Base-by-base conservation (phyloP, 2,888 invertebrate species). In the Acanthacorydalis orientalis region DNA sequence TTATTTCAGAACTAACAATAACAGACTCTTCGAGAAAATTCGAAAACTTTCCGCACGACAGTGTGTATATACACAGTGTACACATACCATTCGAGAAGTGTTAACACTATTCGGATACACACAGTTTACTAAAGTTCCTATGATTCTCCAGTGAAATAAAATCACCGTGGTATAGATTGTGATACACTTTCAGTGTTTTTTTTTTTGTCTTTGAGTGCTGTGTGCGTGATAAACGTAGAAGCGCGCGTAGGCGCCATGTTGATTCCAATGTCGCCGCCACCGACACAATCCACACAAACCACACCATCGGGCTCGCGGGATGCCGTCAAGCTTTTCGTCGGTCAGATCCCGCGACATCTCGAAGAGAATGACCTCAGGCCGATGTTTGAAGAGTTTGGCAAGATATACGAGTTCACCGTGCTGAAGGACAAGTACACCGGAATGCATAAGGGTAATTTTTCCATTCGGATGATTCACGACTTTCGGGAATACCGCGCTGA, bases 381-480 rank as follows among this genome's bases (percentile, higher is more conserved):
- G 34, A 82, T 92, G 75, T 90, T 92, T 64, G 90, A 91, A 65
- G 83, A 88, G 66, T 92, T 87, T 59, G 91, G 92, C 48, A 86
- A 86, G 66, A 91, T 92, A 62, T 90, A 89, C 68, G 92, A 93
- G 74, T 82, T 93, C 61, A 89, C 90, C 52, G 86, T 93, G 50
- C 79, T 93, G 57, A 91, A 90, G 74, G 92, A 93, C 67, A 88
- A 91, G 64, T 85, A 87, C 73, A 92, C 91, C 50, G 92, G 92
- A 53, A 86, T 91, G 80, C 92, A 92, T 68, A 92, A 92, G 80
- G 91, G 90, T 86, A 62, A 64, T 73, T 61, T 15, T 23, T 23
- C 6, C 23, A 23, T 23, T 23, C 23, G 23, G 6, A 23, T 23
- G 23, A 23, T 23, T 23, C 23, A 23, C 23, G 23, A 23, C 6